Base-by-base conservation (phyloP, 2,113 vertebrate genomes). In the Grammomys surdaster region DNA sequence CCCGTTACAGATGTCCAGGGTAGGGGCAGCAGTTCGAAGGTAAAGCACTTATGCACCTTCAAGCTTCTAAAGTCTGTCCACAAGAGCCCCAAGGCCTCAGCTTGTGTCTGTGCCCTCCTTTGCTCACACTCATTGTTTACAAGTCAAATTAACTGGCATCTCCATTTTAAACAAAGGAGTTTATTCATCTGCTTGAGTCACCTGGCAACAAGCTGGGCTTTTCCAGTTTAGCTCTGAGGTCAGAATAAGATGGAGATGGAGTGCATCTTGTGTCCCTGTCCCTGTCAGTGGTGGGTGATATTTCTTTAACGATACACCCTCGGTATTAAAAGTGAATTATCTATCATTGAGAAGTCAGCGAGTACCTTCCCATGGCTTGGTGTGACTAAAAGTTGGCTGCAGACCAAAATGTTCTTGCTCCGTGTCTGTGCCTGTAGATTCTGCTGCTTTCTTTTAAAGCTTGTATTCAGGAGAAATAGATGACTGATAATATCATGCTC, bases 401-500 rank as follows among this genome's bases (percentile, higher is more conserved):
- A 80, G 63, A 82, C 92, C 67, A 87, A 95, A 96, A 93, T 82
- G 43, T 75, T 92, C 94, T 84, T 54, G 67, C 82, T 87, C 36
- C 84, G 12, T 89, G 86, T 88, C 58, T 86, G 36, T 76, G 84
- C 76, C 76, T 90, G 8, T 46, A 94, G 80, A 82, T 63, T 95
- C 70, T 91, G 36, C 26, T 73, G 51, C n/a, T 82, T 89, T 72
- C 91, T 93, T 91, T 94, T 33, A 36, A 91, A 96, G 93, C 36
- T 85, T 54, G 43, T 28, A 84, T 89, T 91, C 75, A 90, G 90
- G 70, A 95, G 58, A 89, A 95, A 81, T 54, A 72, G 93, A 72
- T 88, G 89, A 89, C 91, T 95, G 96, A 91, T 97, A 95, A 95
- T 94, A 87, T 67, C 91, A 85, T 84, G 72, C 78, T 96, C n/a